phyloP scores from a whole-genome alignment of 2,113 vertebrate genomes.

The Steatornis caripensis region DNA sequence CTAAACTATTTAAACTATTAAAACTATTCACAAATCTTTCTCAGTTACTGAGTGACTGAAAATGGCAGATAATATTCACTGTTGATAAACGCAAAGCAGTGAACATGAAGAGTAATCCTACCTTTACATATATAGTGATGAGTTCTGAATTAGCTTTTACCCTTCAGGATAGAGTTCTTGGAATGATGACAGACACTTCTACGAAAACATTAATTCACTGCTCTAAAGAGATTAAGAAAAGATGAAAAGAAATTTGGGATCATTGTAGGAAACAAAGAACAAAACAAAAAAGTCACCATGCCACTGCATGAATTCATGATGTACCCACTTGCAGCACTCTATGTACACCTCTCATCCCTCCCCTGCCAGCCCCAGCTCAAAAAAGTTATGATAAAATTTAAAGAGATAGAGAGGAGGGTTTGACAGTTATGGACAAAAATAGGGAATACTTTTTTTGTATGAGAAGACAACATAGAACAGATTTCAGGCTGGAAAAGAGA shows the following conservation, averaged over 20 bases:
- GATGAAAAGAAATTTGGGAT: constrained; percentile 36
- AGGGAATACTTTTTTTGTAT: background rate
- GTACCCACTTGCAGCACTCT: background rate
- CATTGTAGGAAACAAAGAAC: background rate
- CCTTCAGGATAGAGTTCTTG: constrained; percentile 37
- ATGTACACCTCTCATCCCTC: background rate
- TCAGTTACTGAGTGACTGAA: background rate
- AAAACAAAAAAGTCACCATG: constrained; percentile 23
- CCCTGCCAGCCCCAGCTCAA: background rate
- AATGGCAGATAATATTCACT: background rate
- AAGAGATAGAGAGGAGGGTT: background rate
- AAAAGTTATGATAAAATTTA: background rate
- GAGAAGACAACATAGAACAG: background rate
- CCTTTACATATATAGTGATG: background rate
- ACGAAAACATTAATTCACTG: constrained; percentile 51
- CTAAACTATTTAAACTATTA: too few relatives aligned
- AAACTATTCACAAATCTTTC: background rate
- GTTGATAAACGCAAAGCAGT: background rate
- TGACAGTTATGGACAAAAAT: background rate
- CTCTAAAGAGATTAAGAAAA: constrained; percentile 35
- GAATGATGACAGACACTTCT: constrained; percentile 10
- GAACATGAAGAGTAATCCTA: background rate
- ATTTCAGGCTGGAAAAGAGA: background rate
- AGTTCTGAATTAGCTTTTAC: constrained; percentile 44
- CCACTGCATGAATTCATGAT: background rate